A percentile compares a stretch with the other conserved stretches of the same genome.
Evolutionary conservation across 2,113 vertebrate species (phyloP).

Genomic region (Actenoides lindsayi): DNA sequence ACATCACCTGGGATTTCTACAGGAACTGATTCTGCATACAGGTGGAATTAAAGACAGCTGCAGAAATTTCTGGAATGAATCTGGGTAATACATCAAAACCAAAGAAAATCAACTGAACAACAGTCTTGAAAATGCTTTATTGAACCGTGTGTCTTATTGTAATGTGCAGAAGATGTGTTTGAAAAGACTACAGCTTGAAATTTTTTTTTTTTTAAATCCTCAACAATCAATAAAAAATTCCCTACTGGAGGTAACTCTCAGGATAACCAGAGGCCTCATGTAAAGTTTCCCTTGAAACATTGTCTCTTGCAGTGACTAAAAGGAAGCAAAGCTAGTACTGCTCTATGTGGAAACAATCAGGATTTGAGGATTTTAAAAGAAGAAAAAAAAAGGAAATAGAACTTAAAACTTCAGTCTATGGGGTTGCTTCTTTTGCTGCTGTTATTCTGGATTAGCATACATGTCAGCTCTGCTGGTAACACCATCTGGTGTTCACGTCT

Average conservation of each 20-base stretch:
- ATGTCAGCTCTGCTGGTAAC: constrained; percentile 69
- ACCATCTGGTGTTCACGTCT: constrained; percentile 62
- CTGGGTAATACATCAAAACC: constrained; percentile 33
- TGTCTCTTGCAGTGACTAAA: constrained; percentile 66
- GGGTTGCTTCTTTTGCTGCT: constrained; percentile 39
- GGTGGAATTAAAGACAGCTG: not conserved
- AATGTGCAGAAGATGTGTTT: constrained; percentile 82
- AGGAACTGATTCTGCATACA: not conserved
- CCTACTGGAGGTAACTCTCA: constrained; percentile 62
- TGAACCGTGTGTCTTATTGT: constrained; percentile 80
- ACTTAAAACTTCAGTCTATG: constrained; percentile 31
- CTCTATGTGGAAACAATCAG: constrained; percentile 27
- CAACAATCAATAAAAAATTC: constrained; percentile 71
- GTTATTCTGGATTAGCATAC: constrained; percentile 66
- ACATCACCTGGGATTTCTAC: not conserved
- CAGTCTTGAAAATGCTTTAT: constrained; percentile 89
- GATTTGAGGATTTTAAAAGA: constrained; percentile 23
- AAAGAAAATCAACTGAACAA: constrained; percentile 82
- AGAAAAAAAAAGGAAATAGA: not conserved
- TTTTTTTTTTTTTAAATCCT: constrained; percentile 64
- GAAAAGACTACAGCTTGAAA: constrained; percentile 82
- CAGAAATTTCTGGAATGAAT: not conserved
- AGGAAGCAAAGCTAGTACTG: constrained; percentile 55
- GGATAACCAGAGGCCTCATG: constrained; percentile 57
- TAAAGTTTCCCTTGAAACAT: constrained; percentile 60